phyloP scores from a whole-genome alignment of 2,113 vertebrate species.

The Alethe diademata region DNA sequence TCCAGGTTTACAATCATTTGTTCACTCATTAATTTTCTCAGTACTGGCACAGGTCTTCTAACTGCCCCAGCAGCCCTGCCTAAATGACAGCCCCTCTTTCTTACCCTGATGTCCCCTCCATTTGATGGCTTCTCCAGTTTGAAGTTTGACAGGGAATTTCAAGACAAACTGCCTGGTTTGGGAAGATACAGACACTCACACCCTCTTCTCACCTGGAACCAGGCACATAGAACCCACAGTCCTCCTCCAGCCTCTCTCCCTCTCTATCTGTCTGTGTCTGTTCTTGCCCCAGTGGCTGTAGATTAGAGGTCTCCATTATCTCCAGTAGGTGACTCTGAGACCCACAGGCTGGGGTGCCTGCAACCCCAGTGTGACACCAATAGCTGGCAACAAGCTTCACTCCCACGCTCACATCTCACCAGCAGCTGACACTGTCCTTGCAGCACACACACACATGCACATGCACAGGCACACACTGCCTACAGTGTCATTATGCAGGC shows the following conservation, averaged over 20 bases:
- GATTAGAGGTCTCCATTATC: not conserved
- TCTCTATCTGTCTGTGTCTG: not conserved
- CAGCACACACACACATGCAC: no score
- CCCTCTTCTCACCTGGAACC: fast-evolving
- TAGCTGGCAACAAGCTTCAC: not conserved
- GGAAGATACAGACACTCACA: not conserved
- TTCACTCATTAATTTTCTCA: fast-evolving
- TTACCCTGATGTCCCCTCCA: fast-evolving
- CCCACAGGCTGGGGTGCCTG: no score
- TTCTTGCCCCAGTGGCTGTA: not conserved
- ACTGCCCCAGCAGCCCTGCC: fast-evolving
- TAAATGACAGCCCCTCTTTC: not conserved
- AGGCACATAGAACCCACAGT: fast-evolving
- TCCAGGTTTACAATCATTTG: fast-evolving
- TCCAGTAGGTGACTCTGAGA: not conserved
- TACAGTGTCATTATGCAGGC: not conserved
- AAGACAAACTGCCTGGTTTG: fast-evolving
- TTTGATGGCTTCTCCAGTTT: fast-evolving
- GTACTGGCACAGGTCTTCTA: fast-evolving
- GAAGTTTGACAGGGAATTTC: not conserved
- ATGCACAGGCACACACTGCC: no score
- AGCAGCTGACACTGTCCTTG: not conserved
- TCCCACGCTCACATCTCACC: not conserved
- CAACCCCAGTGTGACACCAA: not conserved
- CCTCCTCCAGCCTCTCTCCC: not conserved